Evolutionary conservation across 2,797 vertebrate genomes (phyloP), one percentile per base, ranked within the genome.

Genomic region (Sphenopsis melanotis): DNA sequence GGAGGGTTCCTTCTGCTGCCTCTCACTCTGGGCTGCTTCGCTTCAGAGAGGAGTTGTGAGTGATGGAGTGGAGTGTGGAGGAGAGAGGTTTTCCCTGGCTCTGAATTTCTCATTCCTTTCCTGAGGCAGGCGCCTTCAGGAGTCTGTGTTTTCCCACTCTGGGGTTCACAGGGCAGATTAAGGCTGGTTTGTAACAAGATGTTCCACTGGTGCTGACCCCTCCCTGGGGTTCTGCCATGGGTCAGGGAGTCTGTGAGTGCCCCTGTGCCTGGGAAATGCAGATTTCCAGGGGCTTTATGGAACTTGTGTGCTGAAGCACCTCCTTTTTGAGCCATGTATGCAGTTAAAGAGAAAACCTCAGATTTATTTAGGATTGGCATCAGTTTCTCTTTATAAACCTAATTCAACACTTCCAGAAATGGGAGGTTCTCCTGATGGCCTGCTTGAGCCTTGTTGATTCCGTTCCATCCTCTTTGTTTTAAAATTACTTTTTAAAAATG

Each of bases 81-180:
- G 34, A 0, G 2, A 68, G 46, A 82, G 18, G 23, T 44, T 82
- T 90, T 72, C 7, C 57, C n/a, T 7, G 37, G 27, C 59, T 66
- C 55, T 27, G 24, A 49, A 17, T 37, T 61, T 50, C 37, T 82
- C 64, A 63, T 63, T 64, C 34, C 32, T 63, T 44, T 81, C n/a
- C 39, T 1, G 4, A 55, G 59, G 52, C 44, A 19, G n/a, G 18
- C 0, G 0, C 64, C 61, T 42, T 29, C 0, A 1, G 23, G 14
- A 53, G 23, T 20, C 17, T 26, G n/a, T 24, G 34, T 68, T 81
- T 77, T 75, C 57, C 65, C 16, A 1, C 30, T 53, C 14, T 14
- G n/a, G 36, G 16, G 3, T 61, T 89, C 3, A 0, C 6, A 2
- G 17, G 36, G 50, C 57, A 77, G 19, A 17, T 53, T 17, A 52